Conservation (phyloP, 1,140 invertebrate genomes). For the Neotoxoptera formosana region DNA sequence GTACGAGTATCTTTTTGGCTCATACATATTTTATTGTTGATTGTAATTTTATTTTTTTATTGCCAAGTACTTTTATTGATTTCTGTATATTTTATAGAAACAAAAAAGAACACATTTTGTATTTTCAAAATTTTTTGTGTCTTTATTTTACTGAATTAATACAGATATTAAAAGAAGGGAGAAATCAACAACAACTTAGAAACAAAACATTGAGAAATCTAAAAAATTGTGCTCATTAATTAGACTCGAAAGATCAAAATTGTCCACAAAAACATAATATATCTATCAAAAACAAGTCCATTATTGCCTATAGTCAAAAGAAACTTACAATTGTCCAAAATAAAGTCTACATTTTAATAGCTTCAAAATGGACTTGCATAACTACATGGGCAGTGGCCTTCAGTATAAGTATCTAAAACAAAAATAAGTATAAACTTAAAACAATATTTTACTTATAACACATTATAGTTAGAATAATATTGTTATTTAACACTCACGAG, state of each 20-base stretch:
- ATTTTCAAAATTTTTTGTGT: constrained; percentile 6
- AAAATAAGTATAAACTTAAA: background rate
- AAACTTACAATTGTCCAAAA: constrained; percentile 22
- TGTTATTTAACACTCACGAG: background rate
- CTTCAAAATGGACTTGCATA: constrained; percentile 32
- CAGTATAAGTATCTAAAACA: constrained; percentile 30
- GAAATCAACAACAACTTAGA: constrained; percentile 40
- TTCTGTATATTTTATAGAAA: background rate
- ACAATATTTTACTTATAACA: background rate
- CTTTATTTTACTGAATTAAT: constrained; percentile 38
- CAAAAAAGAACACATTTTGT: background rate
- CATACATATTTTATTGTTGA: background rate
- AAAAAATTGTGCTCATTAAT: constrained; percentile 46
- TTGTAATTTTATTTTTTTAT: background rate
- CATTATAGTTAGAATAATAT: background rate
- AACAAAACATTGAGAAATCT: constrained; percentile 47
- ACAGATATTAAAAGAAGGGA: constrained; percentile 4
- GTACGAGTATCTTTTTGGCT: background rate
- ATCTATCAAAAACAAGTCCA: constrained; percentile 40
- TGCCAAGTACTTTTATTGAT: background rate
- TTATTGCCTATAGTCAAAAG: constrained; percentile 39
- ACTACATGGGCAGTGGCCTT: constrained; percentile 47
- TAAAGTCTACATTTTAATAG: constrained; percentile 24
- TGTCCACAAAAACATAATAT: constrained; percentile 41
- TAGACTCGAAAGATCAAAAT: constrained; percentile 10